Base-by-base conservation (phyloP, 1,140 invertebrate species). In the Plectrocnemia conspersa region DNA sequence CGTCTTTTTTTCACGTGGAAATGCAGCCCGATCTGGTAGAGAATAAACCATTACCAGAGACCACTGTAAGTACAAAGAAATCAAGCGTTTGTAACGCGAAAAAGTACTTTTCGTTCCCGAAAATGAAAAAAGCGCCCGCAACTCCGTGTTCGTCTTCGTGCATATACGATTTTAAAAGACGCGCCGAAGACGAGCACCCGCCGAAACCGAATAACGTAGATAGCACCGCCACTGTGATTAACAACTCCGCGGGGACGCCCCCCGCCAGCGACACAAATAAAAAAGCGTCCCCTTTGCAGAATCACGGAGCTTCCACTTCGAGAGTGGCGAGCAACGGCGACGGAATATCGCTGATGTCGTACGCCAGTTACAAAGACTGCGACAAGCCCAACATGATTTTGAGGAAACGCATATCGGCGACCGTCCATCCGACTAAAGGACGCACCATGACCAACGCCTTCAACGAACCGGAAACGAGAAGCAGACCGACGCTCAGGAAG, bases 321-420 rank as follows among this genome's bases (percentile, higher is more conserved):
- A 21, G 35, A 44, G 36, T 42, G 11, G 9, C 16, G 23, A 54
- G 35, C 35, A 41, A 52, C 25, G 22, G 32, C 33, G 59, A 57
- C 32, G 21, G 35, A 18, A 23, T 54, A 1, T 46, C 54, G 1
- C 47, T 60, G n/a, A 25, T 21, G 6, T 32, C 58, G 13, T 59
- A 25, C 33, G 21, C 27, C 21, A 16, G 16, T 11, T 24, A 19
- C 25, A 56, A 49, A 35, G 54, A 52, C 2, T 24, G 27, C 41
- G 59, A 61, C 10, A 61, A 61, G 44, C 55, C 59, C 1, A 58
- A 57, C 27, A 61, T 57, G 52, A 61, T 61, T 16, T 52, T 61
- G 47, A 11, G 59, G 23, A 61, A 61, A 21, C 29, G 59, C 1
- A 61, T 61, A 9, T 61, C 59, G 41, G 59, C 59, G 3, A 61